Base-by-base conservation (phyloP, 2,797 vertebrate genomes). In the Mormyrus proboscirostris region DNA sequence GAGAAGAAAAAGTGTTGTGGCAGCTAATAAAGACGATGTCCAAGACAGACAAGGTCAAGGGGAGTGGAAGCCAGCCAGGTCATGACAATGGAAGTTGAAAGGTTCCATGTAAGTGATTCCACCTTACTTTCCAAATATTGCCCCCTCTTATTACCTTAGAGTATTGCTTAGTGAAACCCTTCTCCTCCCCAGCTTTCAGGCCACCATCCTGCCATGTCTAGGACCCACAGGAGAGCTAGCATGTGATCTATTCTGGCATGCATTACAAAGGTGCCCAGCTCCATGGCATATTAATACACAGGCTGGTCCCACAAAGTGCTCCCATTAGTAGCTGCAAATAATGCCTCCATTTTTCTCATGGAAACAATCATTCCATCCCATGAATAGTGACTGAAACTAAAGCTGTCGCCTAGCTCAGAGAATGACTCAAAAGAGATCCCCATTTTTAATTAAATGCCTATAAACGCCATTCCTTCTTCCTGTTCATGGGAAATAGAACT, bases 381-480 rank as follows among this genome's bases (percentile, higher is more conserved):
- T 95, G 93, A 95, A 95, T 95, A 95, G 94, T 95, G 93, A 91
- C 95, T 94, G 94, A 94, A 95, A 91, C 91, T 86, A 4, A 79
- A 41, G 85, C 86, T 65, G 57, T 44, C 29, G 90, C 76, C 8
- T 88, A 84, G 90, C 91, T 88, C 87, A 14, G 7, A 55, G 44
- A 22, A 57, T 22, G 25, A 90, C 92, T 93, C 92, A 49, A 89
- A 93, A 95, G 88, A 92, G 89, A 91, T 87, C 65, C 33, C 65
- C 29, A 38, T 73, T 73, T 94, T 94, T 94, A 93, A 73, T 12
- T 73, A 86, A 89, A 89, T 93, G 91, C 88, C 90, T 82, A 82
- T 50, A 94, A 92, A 92, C 93, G 93, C 91, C 92, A 90, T 91
- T 89, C 82, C 65, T 92, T 90, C 91, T 93, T 92, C 62, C 19